Evolutionary conservation across 2,113 vertebrate species (phyloP), one percentile per base, ranked within the genome.

Genomic region (Gymnocephalus cernua): DNA sequence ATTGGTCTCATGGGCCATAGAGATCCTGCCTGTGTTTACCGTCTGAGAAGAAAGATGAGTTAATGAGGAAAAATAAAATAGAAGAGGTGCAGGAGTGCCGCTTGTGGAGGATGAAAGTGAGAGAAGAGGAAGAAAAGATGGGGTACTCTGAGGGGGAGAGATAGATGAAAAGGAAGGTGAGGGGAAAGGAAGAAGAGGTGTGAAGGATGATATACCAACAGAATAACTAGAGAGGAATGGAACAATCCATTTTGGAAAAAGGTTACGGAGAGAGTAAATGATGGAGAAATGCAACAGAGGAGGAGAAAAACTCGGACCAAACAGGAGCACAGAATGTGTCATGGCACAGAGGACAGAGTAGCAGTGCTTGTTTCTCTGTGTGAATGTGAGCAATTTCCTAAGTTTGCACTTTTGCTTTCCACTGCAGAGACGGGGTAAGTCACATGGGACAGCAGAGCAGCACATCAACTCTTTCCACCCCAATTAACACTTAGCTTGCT

Each of bases 401-500:
- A 71, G 69, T 75, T 84, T 79, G 25, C 65, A 6, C 75, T 74
- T 64, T 68, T 77, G 73, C 47, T 84, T 88, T 75, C 62, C 74
- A n/a, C 81, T 38, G 76, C 62, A 27, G 81, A 72, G 59, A 67
- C 64, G 4, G 75, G 23, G 2, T 13, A 25, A 67, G 86, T 80
- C 88, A 85, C 87, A 70, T 72, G 86, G 90, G 87, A 85, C 2
- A 70, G 61, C 35, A 53, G 81, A 83, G 81, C 82, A 56, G 82
- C 61, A 77, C 85, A 91, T 89, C 82, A 35, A 78, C 76, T 86
- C 75, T 89, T 91, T 93, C 90, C 89, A 91, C 85, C 83, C 90
- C 89, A 93, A 92, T 92, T 93, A 92, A 91, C 91, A 91, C 90
- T 88, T 89, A 54, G 79, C 86, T 89, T 63, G 77, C 88, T 88